A percentile compares a stretch with the other conserved stretches of the same genome.
These are phyloP conservation scores for Peromyscus maniculatus DNA, from an alignment of 2,113 vertebrate genomes.

Conservation along the genomic window DNA sequence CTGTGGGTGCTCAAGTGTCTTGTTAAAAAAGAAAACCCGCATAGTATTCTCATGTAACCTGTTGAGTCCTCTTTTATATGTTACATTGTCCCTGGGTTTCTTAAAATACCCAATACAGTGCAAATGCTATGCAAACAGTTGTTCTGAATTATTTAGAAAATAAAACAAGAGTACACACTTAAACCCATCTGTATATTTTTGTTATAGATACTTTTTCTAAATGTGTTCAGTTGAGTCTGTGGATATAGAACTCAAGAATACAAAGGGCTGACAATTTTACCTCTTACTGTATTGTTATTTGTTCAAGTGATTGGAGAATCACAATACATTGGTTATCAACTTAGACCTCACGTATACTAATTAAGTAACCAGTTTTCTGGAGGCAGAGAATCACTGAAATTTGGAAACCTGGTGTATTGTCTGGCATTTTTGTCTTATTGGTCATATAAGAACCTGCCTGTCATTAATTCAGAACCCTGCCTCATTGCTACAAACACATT, in stretches of 20 bases:
- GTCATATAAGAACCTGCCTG: not conserved
- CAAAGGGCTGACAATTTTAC: not conserved
- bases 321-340: not conserved
- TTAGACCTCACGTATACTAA: not conserved
- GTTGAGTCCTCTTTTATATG: not conserved
- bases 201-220: not conserved
- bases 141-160: not conserved
- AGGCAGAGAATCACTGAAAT: not conserved
- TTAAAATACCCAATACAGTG: not conserved
- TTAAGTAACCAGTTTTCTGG: not conserved
- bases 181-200: not conserved
- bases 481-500: not conserved
- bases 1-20: not conserved
- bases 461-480: not conserved
- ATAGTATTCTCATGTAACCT: not conserved
- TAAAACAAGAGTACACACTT: not conserved
- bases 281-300: not conserved
- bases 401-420: not conserved
- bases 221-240: not conserved
- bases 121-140: not conserved
- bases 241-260: not conserved
- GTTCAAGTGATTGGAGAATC: not conserved
- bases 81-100: not conserved
- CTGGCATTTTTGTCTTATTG: not conserved
- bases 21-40: not conserved